Conservation (phyloP, 2,888 invertebrate genomes). For the Anoplius nigerrimus region DNA sequence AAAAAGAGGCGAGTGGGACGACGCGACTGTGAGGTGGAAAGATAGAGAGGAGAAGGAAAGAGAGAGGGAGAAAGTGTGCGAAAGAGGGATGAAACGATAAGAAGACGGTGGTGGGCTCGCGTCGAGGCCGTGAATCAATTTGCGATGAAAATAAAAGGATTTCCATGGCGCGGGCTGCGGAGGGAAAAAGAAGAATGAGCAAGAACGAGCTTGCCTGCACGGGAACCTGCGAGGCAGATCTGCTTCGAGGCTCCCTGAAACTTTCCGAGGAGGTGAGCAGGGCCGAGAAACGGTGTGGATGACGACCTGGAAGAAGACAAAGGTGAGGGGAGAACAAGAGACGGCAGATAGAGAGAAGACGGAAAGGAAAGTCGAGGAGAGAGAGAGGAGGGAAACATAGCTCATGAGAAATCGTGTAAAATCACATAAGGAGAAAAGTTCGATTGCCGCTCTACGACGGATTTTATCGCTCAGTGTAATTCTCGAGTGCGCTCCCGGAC, state of each 20-base stretch:
- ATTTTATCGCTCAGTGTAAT: slow-evolving; percentile 21
- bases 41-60: no score
- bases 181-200: slow-evolving; percentile 27
- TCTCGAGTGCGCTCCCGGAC: slow-evolving; percentile 9
- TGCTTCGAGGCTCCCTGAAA: background rate
- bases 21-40: background rate
- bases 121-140: slow-evolving; percentile 48
- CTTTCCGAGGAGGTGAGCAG: background rate
- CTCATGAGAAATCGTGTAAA: slow-evolving; percentile 28
- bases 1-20: background rate
- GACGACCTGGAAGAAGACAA: background rate
- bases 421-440: slow-evolving; percentile 37
- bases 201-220: slow-evolving; percentile 3
- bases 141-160: slow-evolving; percentile 47
- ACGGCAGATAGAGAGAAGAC: slow-evolving; percentile 14
- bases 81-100: background rate
- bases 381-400: background rate
- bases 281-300: background rate
- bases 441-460: slow-evolving; percentile 19
- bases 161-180: slow-evolving; percentile 17
- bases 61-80: background rate
- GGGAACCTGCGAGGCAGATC: slow-evolving; percentile 6
- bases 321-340: background rate
- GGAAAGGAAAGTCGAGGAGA: background rate
- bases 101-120: slow-evolving; percentile 2